Evolutionary conservation across 2,888 invertebrate genomes (phyloP).

Genomic region (Dysmachus trigonus): DNA sequence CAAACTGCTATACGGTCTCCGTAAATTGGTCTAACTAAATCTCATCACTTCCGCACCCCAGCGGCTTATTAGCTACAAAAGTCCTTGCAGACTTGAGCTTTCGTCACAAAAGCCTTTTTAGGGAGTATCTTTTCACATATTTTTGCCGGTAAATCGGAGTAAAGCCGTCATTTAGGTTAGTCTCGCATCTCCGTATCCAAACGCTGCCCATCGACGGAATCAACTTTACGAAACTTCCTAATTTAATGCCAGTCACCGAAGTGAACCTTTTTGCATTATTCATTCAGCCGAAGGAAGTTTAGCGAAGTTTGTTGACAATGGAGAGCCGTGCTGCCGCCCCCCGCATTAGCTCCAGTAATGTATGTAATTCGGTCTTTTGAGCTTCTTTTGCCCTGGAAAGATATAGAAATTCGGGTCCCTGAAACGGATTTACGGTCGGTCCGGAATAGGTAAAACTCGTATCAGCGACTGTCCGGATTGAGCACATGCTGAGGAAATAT

Average conservation of each 20-base stretch:
- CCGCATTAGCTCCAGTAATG: not conserved
- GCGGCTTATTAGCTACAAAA: not conserved
- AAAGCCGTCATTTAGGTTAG: not conserved
- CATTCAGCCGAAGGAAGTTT: not conserved
- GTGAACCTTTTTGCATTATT: slow-evolving; percentile 18
- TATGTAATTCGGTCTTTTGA: not conserved
- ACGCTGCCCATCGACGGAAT: not conserved
- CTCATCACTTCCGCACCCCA: not conserved
- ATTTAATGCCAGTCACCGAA: not conserved
- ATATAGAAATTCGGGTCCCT: not conserved
- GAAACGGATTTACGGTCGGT: not conserved
- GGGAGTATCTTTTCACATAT: not conserved
- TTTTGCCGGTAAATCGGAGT: not conserved
- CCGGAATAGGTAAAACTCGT: not conserved
- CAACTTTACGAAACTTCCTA: not conserved
- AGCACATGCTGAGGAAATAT: not conserved
- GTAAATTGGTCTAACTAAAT: not conserved
- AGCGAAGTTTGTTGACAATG: not conserved
- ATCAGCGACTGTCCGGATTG: not conserved
- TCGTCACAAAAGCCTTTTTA: not conserved
- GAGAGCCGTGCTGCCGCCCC: not conserved
- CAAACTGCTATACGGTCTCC: not conserved
- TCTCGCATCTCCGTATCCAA: not conserved
- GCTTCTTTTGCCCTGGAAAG: not conserved
- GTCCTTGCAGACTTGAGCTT: not conserved